A percentile compares a stretch with the other conserved stretches of the same genome.
Evolutionary conservation across 2,888 invertebrate genomes (phyloP).

Genomic region (Chrysopilus asiliformis): DNA sequence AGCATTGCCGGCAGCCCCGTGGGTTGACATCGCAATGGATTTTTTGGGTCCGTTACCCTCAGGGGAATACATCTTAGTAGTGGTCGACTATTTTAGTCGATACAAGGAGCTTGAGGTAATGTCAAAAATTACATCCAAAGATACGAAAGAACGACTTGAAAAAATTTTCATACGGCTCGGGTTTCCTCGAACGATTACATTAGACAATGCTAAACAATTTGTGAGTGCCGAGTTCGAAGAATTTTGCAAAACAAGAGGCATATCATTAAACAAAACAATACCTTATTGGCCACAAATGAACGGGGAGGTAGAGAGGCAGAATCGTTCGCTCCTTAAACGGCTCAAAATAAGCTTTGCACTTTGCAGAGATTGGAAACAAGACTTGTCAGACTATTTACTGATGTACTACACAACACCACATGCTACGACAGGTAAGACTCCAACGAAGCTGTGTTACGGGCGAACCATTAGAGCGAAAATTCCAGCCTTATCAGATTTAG

Average conservation of each 20-base stretch:
- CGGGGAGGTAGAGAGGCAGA: constrained; percentile 16
- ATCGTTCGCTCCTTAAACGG: constrained; percentile 14
- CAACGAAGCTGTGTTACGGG: neutral
- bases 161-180: constrained; percentile 19
- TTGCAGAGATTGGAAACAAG: constrained; percentile 12
- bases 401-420: too few species aligned
- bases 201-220: too few species aligned
- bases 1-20: too few species aligned
- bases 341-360: constrained; percentile 11
- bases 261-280: constrained; percentile 10
- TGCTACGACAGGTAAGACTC: neutral
- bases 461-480: neutral
- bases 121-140: constrained; percentile 11
- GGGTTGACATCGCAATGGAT: constrained; percentile 19
- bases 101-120: constrained; percentile 17
- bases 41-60: constrained; percentile 19
- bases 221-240: constrained; percentile 12
- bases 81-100: constrained; percentile 22
- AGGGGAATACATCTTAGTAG: constrained; percentile 18
- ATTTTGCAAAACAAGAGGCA: constrained; percentile 13
- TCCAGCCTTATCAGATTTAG: too few species aligned
- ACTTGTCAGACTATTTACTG: constrained; percentile 14
- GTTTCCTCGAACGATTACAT: constrained; percentile 13
- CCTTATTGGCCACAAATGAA: constrained; percentile 17
- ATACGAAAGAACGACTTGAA: constrained; percentile 14